Conservation (phyloP, 1,140 invertebrate genomes). For the Hyphantria cunea region DNA sequence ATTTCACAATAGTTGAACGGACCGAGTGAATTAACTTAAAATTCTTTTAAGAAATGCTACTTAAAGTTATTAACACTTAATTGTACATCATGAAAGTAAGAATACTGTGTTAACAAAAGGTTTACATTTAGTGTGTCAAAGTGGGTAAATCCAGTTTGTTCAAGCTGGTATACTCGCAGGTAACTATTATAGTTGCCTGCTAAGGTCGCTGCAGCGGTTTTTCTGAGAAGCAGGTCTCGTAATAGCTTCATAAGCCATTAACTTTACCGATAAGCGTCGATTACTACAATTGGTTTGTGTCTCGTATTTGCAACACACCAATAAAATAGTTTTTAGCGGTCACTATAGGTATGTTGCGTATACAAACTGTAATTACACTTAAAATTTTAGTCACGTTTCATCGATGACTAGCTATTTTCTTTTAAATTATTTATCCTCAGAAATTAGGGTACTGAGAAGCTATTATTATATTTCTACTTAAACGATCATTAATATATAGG, state of each 20-base stretch:
- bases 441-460: not conserved
- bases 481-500: too few species aligned
- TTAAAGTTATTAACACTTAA: constrained; percentile 14
- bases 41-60: constrained; percentile 27
- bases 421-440: not conserved
- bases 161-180: constrained; percentile 7
- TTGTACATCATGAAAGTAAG: constrained; percentile 13
- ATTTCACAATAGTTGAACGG: constrained; percentile 25
- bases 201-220: constrained; percentile 34
- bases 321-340: constrained; percentile 18
- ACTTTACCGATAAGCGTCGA: constrained; percentile 37
- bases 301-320: constrained; percentile 16
- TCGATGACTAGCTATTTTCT: too few species aligned
- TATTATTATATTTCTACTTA: too few species aligned
- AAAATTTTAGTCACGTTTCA: constrained; percentile 6
- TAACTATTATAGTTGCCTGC: constrained; percentile 17
- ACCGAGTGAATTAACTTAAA: constrained; percentile 17
- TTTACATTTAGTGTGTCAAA: not conserved
- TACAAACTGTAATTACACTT: constrained; percentile 12
- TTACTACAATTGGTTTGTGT: constrained; percentile 35
- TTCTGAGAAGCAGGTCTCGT: constrained; percentile 35
- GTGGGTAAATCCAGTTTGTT: constrained; percentile 24
- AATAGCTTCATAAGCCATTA: constrained; percentile 37
- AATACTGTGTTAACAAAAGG: constrained; percentile 18
- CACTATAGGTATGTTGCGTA: constrained; percentile 9